Evolutionary conservation across 2,797 vertebrate species (phyloP).

Genomic region (Hephaestus fuliginosus): DNA sequence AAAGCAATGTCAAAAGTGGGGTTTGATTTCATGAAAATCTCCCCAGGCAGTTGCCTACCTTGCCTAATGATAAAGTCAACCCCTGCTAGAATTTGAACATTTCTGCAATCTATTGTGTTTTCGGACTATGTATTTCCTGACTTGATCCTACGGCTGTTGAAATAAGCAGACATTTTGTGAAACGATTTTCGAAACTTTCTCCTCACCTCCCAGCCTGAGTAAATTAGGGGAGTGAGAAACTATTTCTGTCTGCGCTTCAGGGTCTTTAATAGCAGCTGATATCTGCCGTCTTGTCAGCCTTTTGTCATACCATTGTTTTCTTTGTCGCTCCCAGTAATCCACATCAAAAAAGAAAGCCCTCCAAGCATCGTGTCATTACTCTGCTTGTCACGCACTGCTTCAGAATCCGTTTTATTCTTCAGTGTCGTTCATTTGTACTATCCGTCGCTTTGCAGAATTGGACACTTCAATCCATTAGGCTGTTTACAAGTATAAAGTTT

Average conservation of each 20-base stretch:
- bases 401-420: conserved; percentile 64
- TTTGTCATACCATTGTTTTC: conserved; percentile 71
- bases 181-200: conserved; percentile 55
- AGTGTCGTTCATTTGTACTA: conserved; percentile 67
- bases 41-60: not conserved
- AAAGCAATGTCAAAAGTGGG: not conserved
- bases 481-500: conserved; percentile 68
- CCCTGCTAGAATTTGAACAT: not conserved
- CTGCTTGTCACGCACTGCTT: conserved; percentile 68
- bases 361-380: conserved; percentile 66
- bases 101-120: not conserved
- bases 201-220: conserved; percentile 53
- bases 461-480: conserved; percentile 78
- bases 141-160: conserved; percentile 33
- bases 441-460: conserved; percentile 59
- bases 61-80: not conserved
- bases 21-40: not conserved
- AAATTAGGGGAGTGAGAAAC: conserved; percentile 57
- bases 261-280: conserved; percentile 70
- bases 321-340: conserved; percentile 71
- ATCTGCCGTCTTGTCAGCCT: conserved; percentile 69
- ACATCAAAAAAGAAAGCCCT: conserved; percentile 70
- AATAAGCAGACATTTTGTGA: conserved; percentile 46
- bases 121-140: not conserved
- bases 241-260: conserved; percentile 72